Conservation (phyloP, 2,797 vertebrate species). For the Oryzias dopingdopingensis region DNA sequence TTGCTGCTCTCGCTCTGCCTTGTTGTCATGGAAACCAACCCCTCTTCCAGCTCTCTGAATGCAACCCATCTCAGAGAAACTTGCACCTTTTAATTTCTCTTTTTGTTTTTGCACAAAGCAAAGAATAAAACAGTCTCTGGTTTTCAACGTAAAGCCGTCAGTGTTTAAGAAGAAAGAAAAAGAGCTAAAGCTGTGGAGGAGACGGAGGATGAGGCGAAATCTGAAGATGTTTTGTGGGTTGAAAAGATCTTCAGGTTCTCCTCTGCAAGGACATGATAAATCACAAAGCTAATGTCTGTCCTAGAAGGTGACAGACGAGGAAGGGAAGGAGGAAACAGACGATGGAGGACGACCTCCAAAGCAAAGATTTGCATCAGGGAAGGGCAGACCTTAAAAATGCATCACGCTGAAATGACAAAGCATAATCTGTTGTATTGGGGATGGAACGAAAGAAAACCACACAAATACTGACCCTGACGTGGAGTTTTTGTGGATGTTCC, state of each 20-base stretch:
- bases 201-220: too few species aligned
- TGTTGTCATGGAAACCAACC: conserved; percentile 70
- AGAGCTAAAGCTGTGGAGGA: too few species aligned
- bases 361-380: neutral
- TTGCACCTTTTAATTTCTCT: conserved; percentile 16
- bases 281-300: conserved; percentile 62
- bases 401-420: conserved; percentile 20
- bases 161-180: too few species aligned
- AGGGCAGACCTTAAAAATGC: conserved; percentile 17
- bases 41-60: conserved; percentile 35
- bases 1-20: conserved; percentile 46
- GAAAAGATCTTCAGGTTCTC: conserved; percentile 53
- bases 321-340: conserved; percentile 35
- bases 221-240: too few species aligned
- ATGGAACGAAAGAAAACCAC: too few species aligned
- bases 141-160: too few species aligned
- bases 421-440: neutral
- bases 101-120: conserved; percentile 19
- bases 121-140: conserved; percentile 32
- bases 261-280: conserved; percentile 69
- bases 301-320: conserved; percentile 45
- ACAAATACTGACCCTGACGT: too few species aligned
- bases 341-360: conserved; percentile 30
- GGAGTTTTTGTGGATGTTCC: too few species aligned
- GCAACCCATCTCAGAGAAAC: conserved; percentile 40